Base-by-base conservation (phyloP, 2,113 vertebrate genomes). In the Spheniscus mendiculus region DNA sequence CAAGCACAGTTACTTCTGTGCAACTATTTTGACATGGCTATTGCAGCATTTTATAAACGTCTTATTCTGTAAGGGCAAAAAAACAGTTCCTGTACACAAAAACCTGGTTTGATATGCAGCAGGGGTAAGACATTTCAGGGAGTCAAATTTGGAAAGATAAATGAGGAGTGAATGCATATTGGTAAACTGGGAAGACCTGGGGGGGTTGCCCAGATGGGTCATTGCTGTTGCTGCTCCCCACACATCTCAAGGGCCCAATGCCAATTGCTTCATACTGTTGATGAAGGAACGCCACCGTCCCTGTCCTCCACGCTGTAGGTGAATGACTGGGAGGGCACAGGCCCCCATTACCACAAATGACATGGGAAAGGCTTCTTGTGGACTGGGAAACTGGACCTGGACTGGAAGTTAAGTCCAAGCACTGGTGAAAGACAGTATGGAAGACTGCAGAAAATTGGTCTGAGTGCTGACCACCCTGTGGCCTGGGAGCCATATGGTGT, bases 241-340 rank as follows among this genome's bases (percentile, higher is more conserved):
- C 30, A 30, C 47, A 45, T 30, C 36, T 52, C 34, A 47, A 63
- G 42, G 69, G 32, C 10, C 32, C 47, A 44, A 38, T 0, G 8
- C 21, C n/a, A 50, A 25, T 15, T 0, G 2, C 27, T 62, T 80
- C 47, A 61, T 0, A 7, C n/a, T 67, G 21, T 61, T 29, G 42
- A 49, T 34, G 40, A 52, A 88, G n/a, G 27, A 69, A 13, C 1
- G 2, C 13, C 69, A 47, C 38, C 0, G 1, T 47, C 42, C 49
- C 50, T 36, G 21, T 59, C 56, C 21, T 36, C 23, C 29, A 36
- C 34, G 9, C 36, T 32, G 67, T 4, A 36, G 25, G 42, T 69
- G 61, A 74, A 30, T 29, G 19, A 21, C 30, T 26, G 18, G 47
- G 47, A 66, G 38, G 50, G 20, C 67, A 50, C 23, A 58, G 52